A percentile compares a stretch with the other conserved stretches of the same genome.
These are phyloP conservation scores for Aporrectodea caliginosa DNA, from an alignment of 1,140 invertebrate species.

Conservation along the genomic window DNA sequence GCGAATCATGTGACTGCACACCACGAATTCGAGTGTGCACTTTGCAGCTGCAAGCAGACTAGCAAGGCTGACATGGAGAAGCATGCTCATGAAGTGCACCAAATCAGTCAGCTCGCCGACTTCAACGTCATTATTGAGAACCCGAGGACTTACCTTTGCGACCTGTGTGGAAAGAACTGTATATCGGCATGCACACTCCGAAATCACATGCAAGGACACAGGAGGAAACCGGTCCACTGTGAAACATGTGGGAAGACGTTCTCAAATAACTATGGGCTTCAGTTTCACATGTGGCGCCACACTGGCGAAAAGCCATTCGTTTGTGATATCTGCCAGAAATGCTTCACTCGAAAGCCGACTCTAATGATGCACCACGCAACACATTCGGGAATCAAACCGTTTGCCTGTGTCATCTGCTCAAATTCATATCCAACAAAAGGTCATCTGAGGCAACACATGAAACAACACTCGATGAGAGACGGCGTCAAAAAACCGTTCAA, in stretches of 20 bases:
- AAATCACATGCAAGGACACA: conserved; percentile 94
- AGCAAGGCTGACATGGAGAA: conserved; percentile 86
- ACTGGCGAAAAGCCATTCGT: conserved; percentile 38
- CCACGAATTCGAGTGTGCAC: too few species aligned
- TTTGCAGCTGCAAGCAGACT: conserved; percentile 46
- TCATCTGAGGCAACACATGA: conserved; percentile 22
- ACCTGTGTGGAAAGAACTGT: conserved; percentile 95
- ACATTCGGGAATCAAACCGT: conserved; percentile 90
- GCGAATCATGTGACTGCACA: too few species aligned
- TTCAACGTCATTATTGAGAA: too few species aligned
- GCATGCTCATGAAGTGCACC: conserved; percentile 70
- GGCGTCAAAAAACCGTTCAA: too few species aligned
- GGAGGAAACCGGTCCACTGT: conserved; percentile 92
- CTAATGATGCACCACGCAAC: conserved; percentile 95
- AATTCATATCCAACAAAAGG: conserved; percentile 13
- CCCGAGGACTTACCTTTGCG: conserved; percentile 97
- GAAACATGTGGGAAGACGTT: conserved; percentile 96
- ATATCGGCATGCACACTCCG: conserved; percentile 88
- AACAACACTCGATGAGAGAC: conserved; percentile 38
- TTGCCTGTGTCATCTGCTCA: conserved; percentile 18
- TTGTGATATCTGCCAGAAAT: conserved; percentile 73
- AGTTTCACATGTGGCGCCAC: conserved; percentile 92
- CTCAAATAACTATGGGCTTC: conserved; percentile 96
- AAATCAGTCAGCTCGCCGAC: conserved; percentile 90
- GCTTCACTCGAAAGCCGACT: conserved; percentile 94